Percentiles rank a stretch among this genome's conserved stretches.
These are phyloP conservation scores for Lepidothrix coronata DNA, from an alignment of 2,113 vertebrate genomes.

Conservation along the genomic window DNA sequence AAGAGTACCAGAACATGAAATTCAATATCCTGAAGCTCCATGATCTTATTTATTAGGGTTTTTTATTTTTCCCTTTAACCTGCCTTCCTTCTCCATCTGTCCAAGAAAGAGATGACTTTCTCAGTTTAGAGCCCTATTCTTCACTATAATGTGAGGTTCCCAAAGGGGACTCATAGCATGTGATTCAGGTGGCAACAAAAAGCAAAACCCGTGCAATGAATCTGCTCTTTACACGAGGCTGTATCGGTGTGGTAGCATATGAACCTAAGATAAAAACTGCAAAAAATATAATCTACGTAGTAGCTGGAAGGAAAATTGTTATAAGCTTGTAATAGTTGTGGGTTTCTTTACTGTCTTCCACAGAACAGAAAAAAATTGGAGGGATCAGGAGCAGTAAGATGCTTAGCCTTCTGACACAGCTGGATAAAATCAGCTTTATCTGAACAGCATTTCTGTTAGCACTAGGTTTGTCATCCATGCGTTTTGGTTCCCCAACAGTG, in stretches of 20 bases:
- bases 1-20: neutral
- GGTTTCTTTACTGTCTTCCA: neutral
- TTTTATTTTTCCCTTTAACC: neutral
- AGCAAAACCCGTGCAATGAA: neutral
- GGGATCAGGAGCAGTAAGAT: neutral
- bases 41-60: neutral
- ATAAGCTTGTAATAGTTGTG: neutral
- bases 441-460: neutral
- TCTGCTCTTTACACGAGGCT: neutral
- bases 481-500: neutral
- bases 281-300: neutral
- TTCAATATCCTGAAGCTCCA: neutral
- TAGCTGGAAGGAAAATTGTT: neutral
- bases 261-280: neutral
- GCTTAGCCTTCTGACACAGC: neutral
- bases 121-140: neutral
- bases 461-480: neutral
- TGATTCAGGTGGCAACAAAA: neutral
- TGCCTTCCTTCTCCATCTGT: neutral
- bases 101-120: neutral
- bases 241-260: neutral
- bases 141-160: neutral
- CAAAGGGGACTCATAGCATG: neutral
- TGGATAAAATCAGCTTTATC: neutral
- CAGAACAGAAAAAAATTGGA: neutral